Percentiles rank a stretch among this genome's conserved stretches.
Evolutionary conservation across 1,140 invertebrate species (phyloP).

Genomic region (Campoletis sonorensis): DNA sequence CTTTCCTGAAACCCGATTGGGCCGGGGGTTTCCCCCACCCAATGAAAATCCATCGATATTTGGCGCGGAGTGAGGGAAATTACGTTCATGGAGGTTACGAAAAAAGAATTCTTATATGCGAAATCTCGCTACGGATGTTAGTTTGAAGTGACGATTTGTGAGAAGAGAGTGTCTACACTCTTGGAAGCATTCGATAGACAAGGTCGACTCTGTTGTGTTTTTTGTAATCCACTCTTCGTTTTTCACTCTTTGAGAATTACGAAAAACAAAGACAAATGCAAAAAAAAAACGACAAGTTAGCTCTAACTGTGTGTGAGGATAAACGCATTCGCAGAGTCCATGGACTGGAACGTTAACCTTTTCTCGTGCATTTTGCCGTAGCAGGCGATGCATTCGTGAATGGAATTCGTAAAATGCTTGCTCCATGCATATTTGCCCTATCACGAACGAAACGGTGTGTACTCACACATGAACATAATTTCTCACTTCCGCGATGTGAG

Average conservation of each 20-base stretch:
- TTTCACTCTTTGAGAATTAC: neutral
- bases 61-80: too few species aligned
- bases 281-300: neutral
- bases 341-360: constrained; percentile 26
- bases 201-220: neutral
- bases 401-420: constrained; percentile 28
- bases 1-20: too few species aligned
- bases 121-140: constrained; percentile 24
- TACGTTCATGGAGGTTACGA: too few species aligned
- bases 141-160: constrained; percentile 40
- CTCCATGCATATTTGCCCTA: constrained; percentile 11
- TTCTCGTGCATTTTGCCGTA: neutral
- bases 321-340: constrained; percentile 16
- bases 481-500: constrained; percentile 50
- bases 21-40: too few species aligned
- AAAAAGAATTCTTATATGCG: too few species aligned
- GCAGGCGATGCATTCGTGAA: neutral
- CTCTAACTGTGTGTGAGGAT: neutral
- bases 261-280: neutral
- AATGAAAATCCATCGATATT: too few species aligned
- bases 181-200: neutral
- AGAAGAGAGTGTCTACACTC: neutral
- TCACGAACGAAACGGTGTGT: neutral
- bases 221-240: neutral
- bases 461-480: constrained; percentile 46